Evolutionary conservation across 2,797 vertebrate species (phyloP).

Genomic region (Poecilia velifera): DNA sequence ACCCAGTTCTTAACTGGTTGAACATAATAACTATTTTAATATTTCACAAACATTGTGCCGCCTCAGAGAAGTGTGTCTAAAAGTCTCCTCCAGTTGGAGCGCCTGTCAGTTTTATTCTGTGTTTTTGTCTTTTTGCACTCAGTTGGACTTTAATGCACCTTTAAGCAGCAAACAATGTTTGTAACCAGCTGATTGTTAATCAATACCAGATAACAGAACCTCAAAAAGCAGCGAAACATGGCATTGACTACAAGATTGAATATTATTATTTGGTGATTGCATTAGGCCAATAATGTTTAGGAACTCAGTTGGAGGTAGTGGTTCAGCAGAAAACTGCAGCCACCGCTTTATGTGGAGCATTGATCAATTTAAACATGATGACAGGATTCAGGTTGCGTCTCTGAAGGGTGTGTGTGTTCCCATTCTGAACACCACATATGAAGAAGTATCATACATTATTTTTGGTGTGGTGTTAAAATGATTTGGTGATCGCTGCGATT

Average conservation of each 20-base stretch:
- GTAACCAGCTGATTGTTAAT: background rate
- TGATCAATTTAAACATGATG: background rate
- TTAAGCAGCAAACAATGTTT: background rate
- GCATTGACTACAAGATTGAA: background rate
- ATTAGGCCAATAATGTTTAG: background rate
- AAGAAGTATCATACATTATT: background rate
- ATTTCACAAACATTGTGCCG: background rate
- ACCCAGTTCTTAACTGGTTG: background rate
- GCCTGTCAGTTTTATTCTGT: background rate
- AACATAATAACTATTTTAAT: background rate
- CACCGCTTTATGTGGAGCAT: background rate
- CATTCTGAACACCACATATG: background rate
- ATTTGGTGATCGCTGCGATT: background rate
- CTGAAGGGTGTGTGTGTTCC: background rate
- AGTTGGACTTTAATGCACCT: background rate
- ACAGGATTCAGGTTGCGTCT: background rate
- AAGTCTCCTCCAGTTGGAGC: background rate
- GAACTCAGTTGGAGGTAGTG: background rate
- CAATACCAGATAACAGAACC: background rate
- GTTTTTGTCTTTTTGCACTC: background rate
- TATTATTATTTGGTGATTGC: background rate
- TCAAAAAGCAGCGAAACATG: background rate
- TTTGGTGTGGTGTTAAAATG: background rate
- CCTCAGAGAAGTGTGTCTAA: background rate
- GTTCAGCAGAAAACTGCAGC: background rate